Evolutionary conservation across 2,888 invertebrate species (phyloP), one percentile per base, ranked within the genome.

Genomic region (Epinotia demarniana): DNA sequence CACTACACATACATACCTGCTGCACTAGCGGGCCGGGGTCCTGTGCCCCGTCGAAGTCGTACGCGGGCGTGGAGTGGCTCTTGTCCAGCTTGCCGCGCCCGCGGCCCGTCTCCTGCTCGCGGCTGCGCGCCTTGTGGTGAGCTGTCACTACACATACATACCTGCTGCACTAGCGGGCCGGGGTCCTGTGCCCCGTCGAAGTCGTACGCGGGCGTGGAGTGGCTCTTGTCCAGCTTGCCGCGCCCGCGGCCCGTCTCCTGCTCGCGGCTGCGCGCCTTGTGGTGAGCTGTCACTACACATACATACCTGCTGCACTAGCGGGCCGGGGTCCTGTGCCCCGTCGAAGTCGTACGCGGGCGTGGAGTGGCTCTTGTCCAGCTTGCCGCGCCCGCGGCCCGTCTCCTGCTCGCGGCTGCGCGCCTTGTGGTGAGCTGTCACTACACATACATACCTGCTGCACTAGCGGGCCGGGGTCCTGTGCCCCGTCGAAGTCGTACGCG

Each of bases 131-230:
- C 39, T 58, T 68, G 39, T 13, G 18, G 64, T 39, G 23, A 27
- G 23, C 23, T 27, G 23, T 27, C 23, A 27, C 23, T 27, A 27
- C 23, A 27, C 23, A 27, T 27, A 27, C 23, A 1, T 66, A 66
- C 66, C 66, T 66, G 66, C 66, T 66, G 66, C 66, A 18, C 77
- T 46, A 83, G 83, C 39, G 80, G 78, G 57, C 79, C 79, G 27
- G 81, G 69, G 53, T 73, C 82, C 16, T 78, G 78, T 69, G 53
- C 53, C n/a, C 94, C 91, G 68, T 89, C 92, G 16, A 93, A 93
- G 88, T 97, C 97, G 88, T 97, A 97, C 0, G 97, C 97, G 2
- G 97, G 97, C n/a, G 97, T 97, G 80, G 97, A 97, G 87, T 96
- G 96, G 82, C 96, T 96, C 90, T 97, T 97, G 90, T 97, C 97